Percentiles rank a stretch among this genome's conserved stretches.
Evolutionary conservation across 2,113 vertebrate genomes (phyloP).

Genomic region (Struthidea cinerea): DNA sequence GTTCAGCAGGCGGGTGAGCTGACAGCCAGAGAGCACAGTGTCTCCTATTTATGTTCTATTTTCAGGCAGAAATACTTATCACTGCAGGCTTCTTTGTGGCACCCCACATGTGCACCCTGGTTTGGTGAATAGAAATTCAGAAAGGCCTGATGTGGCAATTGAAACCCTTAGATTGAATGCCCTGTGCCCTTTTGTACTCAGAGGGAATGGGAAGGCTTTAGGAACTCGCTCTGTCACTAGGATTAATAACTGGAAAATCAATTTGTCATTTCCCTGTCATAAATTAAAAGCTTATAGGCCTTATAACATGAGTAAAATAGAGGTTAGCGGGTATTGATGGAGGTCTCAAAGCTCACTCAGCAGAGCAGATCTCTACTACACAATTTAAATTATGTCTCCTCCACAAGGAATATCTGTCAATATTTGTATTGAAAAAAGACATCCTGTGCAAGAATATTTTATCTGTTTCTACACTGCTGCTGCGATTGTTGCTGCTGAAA

Average conservation of each 20-base stretch:
- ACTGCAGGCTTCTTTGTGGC: neutral
- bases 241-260: constrained; percentile 68
- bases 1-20: neutral
- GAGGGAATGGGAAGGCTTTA: neutral
- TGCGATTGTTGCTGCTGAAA: neutral
- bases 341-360: constrained; percentile 54
- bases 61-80: rapidly evolving
- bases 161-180: neutral
- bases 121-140: neutral
- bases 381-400: constrained; percentile 57
- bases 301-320: constrained; percentile 61
- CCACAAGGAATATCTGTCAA: constrained; percentile 44
- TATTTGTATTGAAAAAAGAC: constrained; percentile 49
- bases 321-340: constrained; percentile 63
- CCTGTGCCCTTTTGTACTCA: neutral
- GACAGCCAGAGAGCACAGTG: neutral
- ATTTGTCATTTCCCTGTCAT: constrained; percentile 63
- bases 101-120: neutral
- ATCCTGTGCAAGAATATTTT: neutral
- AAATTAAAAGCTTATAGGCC: constrained; percentile 66
- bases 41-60: neutral
- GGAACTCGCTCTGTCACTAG: constrained; percentile 23
- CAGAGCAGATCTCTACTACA: constrained; percentile 40
- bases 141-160: neutral
- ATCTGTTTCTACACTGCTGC: neutral